Conservation (phyloP, 1,140 invertebrate species). For the Rhynchophorus ferrugineus region DNA sequence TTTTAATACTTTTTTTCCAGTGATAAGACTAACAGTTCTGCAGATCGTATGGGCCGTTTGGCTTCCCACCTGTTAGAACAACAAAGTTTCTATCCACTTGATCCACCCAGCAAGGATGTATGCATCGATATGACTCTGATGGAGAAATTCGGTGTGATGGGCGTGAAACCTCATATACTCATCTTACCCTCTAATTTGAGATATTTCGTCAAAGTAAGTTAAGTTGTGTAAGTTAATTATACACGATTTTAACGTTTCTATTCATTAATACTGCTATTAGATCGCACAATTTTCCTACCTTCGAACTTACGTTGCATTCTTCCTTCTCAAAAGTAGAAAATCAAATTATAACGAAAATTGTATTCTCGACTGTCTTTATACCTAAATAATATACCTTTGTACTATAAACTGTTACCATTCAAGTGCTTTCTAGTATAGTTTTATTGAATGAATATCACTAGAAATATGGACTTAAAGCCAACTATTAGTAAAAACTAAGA, state of each 20-base stretch:
- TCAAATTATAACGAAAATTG: no score
- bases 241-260: background rate
- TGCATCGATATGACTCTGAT: conserved; percentile 63
- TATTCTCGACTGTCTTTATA: no score
- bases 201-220: conserved; percentile 68
- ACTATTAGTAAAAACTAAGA: no score
- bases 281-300: no score
- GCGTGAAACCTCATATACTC: conserved; percentile 70
- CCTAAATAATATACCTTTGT: no score
- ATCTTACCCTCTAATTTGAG: conserved; percentile 77
- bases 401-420: no score
- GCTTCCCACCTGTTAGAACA: conserved; percentile 70
- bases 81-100: conserved; percentile 73
- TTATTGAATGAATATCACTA: no score
- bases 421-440: no score
- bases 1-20: conserved; percentile 12
- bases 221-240: background rate
- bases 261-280: no score
- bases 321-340: no score
- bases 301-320: no score
- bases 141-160: conserved; percentile 57
- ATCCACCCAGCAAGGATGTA: conserved; percentile 60
- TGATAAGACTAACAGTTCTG: conserved; percentile 31
- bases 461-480: no score
- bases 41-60: conserved; percentile 62